These are phyloP conservation scores for Centropyge bicolor DNA, from an alignment of 2,797 vertebrate species.

Conservation along the genomic window DNA sequence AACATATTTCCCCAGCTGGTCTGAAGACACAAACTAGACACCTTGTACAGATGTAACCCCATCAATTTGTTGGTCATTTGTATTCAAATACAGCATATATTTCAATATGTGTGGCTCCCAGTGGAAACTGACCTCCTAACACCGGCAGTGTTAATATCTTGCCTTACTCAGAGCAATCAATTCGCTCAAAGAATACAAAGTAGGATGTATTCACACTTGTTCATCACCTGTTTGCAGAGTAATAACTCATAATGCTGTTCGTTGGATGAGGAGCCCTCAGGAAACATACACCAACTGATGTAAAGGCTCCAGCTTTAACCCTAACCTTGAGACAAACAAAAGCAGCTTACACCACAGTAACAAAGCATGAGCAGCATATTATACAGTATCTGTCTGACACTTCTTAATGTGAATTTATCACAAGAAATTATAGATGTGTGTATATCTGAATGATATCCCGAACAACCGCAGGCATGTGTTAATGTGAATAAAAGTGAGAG, in stretches of 20 bases:
- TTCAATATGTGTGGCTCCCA: conserved; percentile 9
- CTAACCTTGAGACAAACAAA: background rate
- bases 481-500: background rate
- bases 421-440: background rate
- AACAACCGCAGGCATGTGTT: conserved; percentile 13
- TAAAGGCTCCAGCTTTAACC: background rate
- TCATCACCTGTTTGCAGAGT: conserved; percentile 11
- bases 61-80: conserved; percentile 23
- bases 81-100: conserved; percentile 27
- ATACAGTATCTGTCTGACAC: background rate
- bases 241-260: conserved; percentile 2
- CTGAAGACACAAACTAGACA: conserved; percentile 7
- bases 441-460: background rate
- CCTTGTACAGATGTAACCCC: background rate
- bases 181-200: conserved; percentile 22
- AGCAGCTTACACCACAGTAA: background rate
- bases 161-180: conserved; percentile 2
- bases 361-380: background rate
- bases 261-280: background rate
- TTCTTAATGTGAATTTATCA: background rate
- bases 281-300: conserved; percentile 2
- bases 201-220: background rate
- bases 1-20: background rate
- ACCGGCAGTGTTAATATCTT: conserved; percentile 7
- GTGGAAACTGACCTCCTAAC: conserved; percentile 22